Evolutionary conservation across 2,888 invertebrate genomes (phyloP).

Genomic region (Chrysolina oricalcia): DNA sequence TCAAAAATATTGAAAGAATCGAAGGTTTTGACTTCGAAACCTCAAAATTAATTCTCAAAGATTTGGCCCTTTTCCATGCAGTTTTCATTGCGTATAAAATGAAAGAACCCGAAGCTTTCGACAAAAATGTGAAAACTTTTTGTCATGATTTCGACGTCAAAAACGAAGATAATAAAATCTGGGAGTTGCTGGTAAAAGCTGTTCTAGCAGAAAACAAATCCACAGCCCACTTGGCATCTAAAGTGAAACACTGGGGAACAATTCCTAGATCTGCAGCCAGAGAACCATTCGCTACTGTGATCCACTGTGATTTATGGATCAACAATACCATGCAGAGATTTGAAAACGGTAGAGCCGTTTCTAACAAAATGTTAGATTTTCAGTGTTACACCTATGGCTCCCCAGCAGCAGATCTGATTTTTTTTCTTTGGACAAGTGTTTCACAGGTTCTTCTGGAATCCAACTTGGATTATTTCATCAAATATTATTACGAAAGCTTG

Average conservation of each 20-base stretch:
- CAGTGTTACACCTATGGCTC: constrained; percentile 58
- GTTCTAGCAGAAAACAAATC: constrained; percentile 34
- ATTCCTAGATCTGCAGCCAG: constrained; percentile 5
- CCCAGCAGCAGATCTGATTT: constrained; percentile 57
- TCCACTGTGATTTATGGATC: constrained; percentile 76
- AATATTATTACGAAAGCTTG: constrained; percentile 43
- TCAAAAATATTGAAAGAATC: constrained; percentile 71
- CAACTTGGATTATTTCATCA: constrained; percentile 47
- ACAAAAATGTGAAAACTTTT: constrained; percentile 65
- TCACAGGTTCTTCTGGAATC: constrained; percentile 35
- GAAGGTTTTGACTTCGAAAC: constrained; percentile 73
- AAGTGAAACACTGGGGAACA: constrained; percentile 26
- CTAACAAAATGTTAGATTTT: constrained; percentile 60
- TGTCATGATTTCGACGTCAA: constrained; percentile 37
- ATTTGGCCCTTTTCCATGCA: constrained; percentile 75
- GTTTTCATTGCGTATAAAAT: constrained; percentile 73
- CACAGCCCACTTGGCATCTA: not conserved
- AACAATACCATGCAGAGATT: constrained; percentile 76
- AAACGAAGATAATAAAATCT: not conserved
- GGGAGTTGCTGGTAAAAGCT: not conserved
- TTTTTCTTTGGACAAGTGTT: constrained; percentile 60
- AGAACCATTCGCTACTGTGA: constrained; percentile 73
- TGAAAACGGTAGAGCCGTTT: constrained; percentile 45
- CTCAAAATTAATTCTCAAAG: constrained; percentile 70
- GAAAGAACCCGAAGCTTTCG: constrained; percentile 68